phyloP scores from a whole-genome alignment of 2,113 vertebrate species.

The Stomatorhinus ivindoensis region DNA sequence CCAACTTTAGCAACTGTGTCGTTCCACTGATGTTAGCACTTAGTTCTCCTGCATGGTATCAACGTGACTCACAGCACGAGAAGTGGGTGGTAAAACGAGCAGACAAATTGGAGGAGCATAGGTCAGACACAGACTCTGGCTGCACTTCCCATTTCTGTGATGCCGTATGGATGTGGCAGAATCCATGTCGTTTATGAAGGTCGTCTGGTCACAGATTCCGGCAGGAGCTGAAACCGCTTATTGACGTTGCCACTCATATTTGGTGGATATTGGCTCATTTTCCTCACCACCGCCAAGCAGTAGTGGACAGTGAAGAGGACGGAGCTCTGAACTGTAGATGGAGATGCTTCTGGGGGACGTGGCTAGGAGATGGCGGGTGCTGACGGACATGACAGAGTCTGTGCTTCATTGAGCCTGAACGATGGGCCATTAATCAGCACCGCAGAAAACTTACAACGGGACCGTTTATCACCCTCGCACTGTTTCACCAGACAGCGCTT shows the following conservation, averaged over 20 bases:
- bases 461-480: not conserved
- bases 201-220: not conserved
- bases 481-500: not conserved
- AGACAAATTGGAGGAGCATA: not conserved
- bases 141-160: not conserved
- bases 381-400: not conserved
- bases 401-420: not conserved
- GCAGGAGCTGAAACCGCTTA: not conserved
- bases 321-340: not conserved
- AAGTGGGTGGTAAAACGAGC: not conserved
- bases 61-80: not conserved
- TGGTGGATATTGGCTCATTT: not conserved
- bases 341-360: not conserved
- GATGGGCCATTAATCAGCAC: not conserved
- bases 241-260: not conserved
- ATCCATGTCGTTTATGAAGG: not conserved
- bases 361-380: not conserved
- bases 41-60: not conserved
- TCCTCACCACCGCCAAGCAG: not conserved
- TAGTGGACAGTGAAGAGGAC: not conserved
- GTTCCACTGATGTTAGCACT: not conserved
- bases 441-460: not conserved
- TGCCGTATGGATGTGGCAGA: not conserved
- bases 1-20: not conserved
- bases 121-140: not conserved